A percentile compares a stretch with the other conserved stretches of the same genome.
These are phyloP conservation scores for Zaprionus davidi DNA, from an alignment of 1,140 invertebrate genomes.

Conservation along the genomic window DNA sequence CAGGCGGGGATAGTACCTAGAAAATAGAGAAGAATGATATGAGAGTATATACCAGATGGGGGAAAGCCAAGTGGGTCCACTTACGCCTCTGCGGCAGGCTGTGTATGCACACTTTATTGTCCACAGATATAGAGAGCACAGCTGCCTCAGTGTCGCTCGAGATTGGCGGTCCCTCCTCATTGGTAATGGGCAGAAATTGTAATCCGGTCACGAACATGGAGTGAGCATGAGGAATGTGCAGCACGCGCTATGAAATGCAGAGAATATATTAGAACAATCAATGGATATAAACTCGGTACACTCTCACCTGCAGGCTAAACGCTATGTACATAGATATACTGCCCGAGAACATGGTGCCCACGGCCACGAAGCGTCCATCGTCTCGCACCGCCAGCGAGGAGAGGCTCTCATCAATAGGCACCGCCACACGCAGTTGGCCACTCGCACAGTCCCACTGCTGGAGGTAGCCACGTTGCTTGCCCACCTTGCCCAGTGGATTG, in stretches of 20 bases:
- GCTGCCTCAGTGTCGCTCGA: conserved; percentile 92
- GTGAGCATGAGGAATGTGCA: conserved; percentile 93
- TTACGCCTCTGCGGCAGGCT: conserved; percentile 93
- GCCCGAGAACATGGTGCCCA: conserved; percentile 96
- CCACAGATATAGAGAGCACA: conserved; percentile 96
- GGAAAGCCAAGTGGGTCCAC: conserved; percentile 66
- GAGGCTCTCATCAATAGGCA: conserved; percentile 89
- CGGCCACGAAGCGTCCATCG: conserved; percentile 95
- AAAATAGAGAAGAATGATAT: conserved; percentile 71
- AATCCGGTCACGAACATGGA: conserved; percentile 97
- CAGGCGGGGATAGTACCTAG: conserved; percentile 91
- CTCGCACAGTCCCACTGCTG: conserved; percentile 89
- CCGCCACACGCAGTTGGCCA: conserved; percentile 86
- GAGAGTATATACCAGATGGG: background rate
- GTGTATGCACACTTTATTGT: conserved; percentile 96
- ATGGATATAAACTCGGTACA: background rate
- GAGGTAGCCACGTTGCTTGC: conserved; percentile 89
- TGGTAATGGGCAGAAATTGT: conserved; percentile 92
- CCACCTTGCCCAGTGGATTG: conserved; percentile 89
- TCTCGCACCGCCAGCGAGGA: conserved; percentile 94
- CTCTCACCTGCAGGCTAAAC: conserved; percentile 93
- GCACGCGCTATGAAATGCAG: conserved; percentile 87
- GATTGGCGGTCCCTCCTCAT: conserved; percentile 87
- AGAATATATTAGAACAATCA: background rate
- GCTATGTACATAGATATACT: conserved; percentile 95